Percentiles rank a stretch among this genome's conserved stretches.
Evolutionary conservation across 2,888 invertebrate genomes (phyloP).

Genomic region (Hemicrepidius hirtus): DNA sequence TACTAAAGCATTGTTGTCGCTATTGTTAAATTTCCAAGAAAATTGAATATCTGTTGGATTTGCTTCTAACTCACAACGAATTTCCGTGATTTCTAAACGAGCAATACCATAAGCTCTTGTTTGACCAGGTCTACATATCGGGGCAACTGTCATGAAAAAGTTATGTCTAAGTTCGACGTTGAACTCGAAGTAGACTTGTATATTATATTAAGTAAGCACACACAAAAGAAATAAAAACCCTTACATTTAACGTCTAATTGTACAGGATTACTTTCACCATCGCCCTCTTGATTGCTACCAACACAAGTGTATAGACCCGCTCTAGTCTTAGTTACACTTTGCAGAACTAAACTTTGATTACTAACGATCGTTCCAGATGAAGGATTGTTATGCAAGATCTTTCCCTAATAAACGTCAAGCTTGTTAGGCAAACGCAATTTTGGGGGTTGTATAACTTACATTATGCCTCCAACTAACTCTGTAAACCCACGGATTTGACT

Average conservation of each 20-base stretch:
- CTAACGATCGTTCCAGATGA: conserved; percentile 89
- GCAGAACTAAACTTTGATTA: conserved; percentile 92
- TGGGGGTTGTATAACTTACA: conserved; percentile 73
- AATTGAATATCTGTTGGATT: conserved; percentile 81
- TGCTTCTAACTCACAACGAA: conserved; percentile 84
- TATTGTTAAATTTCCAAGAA: conserved; percentile 86
- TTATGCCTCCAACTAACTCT: conserved; percentile 86
- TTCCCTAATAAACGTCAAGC: conserved; percentile 75
- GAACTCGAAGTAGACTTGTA: background rate
- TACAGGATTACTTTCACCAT: conserved; percentile 90
- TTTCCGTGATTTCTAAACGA: conserved; percentile 79
- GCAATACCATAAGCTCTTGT: conserved; percentile 83
- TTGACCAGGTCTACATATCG: conserved; percentile 82
- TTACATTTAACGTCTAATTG: conserved; percentile 91
- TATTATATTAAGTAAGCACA: too few relatives aligned
- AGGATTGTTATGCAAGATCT: conserved; percentile 85
- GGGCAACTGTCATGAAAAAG: conserved; percentile 75
- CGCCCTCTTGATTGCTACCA: conserved; percentile 91
- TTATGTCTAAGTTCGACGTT: background rate
- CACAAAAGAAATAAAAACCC: conserved; percentile 67
- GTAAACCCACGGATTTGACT: conserved; percentile 89
- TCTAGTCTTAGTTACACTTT: conserved; percentile 84
- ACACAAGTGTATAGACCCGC: conserved; percentile 92
- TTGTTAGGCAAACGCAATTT: conserved; percentile 31
- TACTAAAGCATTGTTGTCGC: conserved; percentile 81